Evolutionary conservation across 2,888 invertebrate genomes (phyloP).

Genomic region (Plebejus argus): DNA sequence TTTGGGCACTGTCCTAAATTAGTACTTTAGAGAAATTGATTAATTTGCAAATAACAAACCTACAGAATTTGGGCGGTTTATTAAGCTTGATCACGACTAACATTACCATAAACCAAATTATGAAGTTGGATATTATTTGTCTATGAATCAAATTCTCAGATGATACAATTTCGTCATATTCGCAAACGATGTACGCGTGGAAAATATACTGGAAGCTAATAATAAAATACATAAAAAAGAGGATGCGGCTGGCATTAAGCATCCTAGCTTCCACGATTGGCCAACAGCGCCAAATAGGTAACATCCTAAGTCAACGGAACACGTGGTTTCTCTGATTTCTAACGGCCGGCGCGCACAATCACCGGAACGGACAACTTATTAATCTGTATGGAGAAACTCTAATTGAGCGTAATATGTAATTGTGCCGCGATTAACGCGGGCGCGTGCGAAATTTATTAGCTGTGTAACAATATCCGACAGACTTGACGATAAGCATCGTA

Average conservation of each 20-base stretch:
- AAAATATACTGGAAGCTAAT: slow-evolving; percentile 6
- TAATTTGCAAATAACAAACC: too few species aligned
- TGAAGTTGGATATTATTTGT: too few species aligned
- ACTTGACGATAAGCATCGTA: neutral
- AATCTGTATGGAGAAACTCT: slow-evolving; percentile 26
- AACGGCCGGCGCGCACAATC: slow-evolving; percentile 23
- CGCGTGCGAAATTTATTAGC: slow-evolving; percentile 16
- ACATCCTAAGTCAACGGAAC: slow-evolving; percentile 28
- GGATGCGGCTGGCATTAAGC: neutral
- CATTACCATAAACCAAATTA: too few species aligned
- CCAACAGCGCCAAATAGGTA: slow-evolving; percentile 5
- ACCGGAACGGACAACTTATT: slow-evolving; percentile 22
- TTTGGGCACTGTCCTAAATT: neutral
- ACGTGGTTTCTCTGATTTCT: slow-evolving; percentile 31
- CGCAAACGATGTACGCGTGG: neutral
- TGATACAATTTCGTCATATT: neutral
- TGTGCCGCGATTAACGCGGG: slow-evolving; percentile 20
- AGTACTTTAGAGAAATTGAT: too few species aligned
- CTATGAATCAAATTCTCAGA: too few species aligned
- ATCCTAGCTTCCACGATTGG: neutral
- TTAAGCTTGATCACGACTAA: too few species aligned
- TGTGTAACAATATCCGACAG: slow-evolving; percentile 20
- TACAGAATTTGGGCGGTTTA: too few species aligned
- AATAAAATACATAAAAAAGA: slow-evolving; percentile 12
- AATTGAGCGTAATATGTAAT: slow-evolving; percentile 24